phyloP scores from a whole-genome alignment of 2,888 invertebrate species.

The Phaonia tiefii region DNA sequence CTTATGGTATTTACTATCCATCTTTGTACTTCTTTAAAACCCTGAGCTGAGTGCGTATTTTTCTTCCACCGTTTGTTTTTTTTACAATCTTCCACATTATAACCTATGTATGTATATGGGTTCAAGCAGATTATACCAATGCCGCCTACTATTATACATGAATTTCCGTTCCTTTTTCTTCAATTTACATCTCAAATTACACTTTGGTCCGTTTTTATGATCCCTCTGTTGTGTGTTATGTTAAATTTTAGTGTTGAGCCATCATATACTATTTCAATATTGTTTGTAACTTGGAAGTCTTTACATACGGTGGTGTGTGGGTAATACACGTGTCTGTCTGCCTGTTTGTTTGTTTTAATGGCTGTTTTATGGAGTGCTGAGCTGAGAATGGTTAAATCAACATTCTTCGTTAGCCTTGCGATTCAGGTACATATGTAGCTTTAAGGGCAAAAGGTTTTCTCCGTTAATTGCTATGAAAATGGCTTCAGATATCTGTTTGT shows the following conservation, averaged over 20 bases:
- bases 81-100: not conserved
- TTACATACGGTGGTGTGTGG: not conserved
- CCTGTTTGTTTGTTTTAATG: slow-evolving; percentile 4
- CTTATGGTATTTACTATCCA: not conserved
- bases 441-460: slow-evolving; percentile 4
- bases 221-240: not conserved
- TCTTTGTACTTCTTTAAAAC: not conserved
- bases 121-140: slow-evolving; percentile 44
- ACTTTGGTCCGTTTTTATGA: slow-evolving; percentile 5
- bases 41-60: not conserved
- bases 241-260: not conserved
- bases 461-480: slow-evolving; percentile 1
- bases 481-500: not conserved
- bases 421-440: slow-evolving; percentile 4
- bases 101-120: too few species aligned
- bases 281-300: slow-evolving; percentile 2
- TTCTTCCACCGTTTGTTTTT: not conserved
- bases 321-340: not conserved
- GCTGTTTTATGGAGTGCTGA: not conserved
- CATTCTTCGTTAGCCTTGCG: not conserved
- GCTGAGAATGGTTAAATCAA: too few species aligned
- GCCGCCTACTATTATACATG: slow-evolving; percentile 41
- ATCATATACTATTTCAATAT: not conserved
- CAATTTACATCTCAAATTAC: slow-evolving; percentile 47
- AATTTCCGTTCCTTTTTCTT: slow-evolving; percentile 21